Evolutionary conservation across 2,113 vertebrate species (phyloP), one percentile per base, ranked within the genome.

Genomic region (Chaenocephalus aceratus): DNA sequence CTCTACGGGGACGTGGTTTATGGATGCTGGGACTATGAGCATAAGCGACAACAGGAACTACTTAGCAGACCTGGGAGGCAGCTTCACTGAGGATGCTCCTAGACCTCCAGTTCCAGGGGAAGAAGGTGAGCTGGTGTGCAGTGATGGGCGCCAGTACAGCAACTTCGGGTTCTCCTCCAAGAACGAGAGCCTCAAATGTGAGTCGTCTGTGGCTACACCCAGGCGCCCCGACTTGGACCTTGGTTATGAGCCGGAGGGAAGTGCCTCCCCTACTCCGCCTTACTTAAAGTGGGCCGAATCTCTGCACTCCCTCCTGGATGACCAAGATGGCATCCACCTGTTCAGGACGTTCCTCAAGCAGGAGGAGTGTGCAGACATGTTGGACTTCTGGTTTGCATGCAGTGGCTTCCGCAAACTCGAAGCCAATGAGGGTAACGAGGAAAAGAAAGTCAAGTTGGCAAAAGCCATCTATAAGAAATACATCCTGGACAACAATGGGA

Each of bases 351-450:
- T 99, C 91, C 95, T 99, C 83, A 96, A 96, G 87, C 97, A 98
- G 90, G 98, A 99, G 92, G 95, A 95, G 60, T 98, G 97, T 0
- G 97, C 95, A 0, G 98, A 99, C 78, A 89, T 99, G 93, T 91
- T 99, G 93, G 97, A 99, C 94, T 99, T 99, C 93, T 99, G 98
- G 98, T 99, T 99, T 46, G 97, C 97, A 2, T 99, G 98, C 94
- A 99, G 96, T 0, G 98, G 98, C 86, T 99, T 99, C 92, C 94
- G 97, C 71, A 98, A 98, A 84, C 96, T 98, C 69, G 97, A 97
- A 86, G 95, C 94, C 0, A 95, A 94, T 0, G 90, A 94, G 15
- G 94, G 95, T 6, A 97, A 96, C 0, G 97, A 98, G 91, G 97
- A 99, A 83, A 99, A 98, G 93, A 96, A 97, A 94, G 92, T 97